Evolutionary conservation across 2,113 vertebrate species (phyloP), one percentile per base, ranked within the genome.

Genomic region (Bungarus multicinctus): DNA sequence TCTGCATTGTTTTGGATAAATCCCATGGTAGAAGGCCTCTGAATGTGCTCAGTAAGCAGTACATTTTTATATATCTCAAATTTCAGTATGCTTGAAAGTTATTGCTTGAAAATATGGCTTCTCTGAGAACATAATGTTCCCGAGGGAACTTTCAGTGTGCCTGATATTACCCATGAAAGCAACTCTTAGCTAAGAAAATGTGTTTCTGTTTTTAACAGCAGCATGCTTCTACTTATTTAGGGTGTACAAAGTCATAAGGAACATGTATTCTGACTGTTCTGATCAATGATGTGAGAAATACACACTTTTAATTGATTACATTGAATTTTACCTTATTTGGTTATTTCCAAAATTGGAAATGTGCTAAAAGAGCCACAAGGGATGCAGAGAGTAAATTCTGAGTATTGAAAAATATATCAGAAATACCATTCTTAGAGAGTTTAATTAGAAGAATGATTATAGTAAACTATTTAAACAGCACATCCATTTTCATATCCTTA

Each of bases 181-280:
- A 89, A 54, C 27, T 85, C 39, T 85, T 89, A 58, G 16, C 18
- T 16, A 92, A 89, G 39, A 92, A 85, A 92, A 81, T 45, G n/a
- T 89, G 43, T 85, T 92, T 85, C 87, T 58, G 30, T 14, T 20
- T 85, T 89, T 50, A 23, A 89, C 74, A 89, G 47, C 11, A 4
- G 69, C 5, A 69, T 69, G 86, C 45, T 69, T 92, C 47, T 88
- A 54, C 87, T 69, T 88, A 92, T 53, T 92, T 92, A 92, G 47
- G 25, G 16, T 45, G 27, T 47, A 50, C 91, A 60, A 23, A 50
- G 3, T 25, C 1, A 52, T 1, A 25, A 45, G 50, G 22, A 60
- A 34, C 11, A 87, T 45, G 23, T 91, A 30, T 57, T 91, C 22
- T 22, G 34, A 55, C 8, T 45, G 88, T 88, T 92, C 12, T 39